Base-by-base conservation (phyloP, 2,888 invertebrate genomes). In the Pyralis farinalis region DNA sequence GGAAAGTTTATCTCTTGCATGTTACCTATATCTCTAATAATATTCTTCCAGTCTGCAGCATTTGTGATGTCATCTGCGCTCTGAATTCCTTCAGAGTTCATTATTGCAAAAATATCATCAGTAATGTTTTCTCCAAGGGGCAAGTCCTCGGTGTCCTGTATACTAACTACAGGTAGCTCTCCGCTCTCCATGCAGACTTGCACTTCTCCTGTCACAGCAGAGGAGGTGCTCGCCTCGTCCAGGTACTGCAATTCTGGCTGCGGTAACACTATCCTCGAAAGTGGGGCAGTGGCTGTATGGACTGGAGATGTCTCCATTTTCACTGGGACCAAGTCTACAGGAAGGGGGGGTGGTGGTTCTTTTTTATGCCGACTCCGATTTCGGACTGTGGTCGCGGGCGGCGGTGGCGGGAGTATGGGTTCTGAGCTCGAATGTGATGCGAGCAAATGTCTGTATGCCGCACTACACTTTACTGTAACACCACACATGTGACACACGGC, bases 401-500 rank as follows among this genome's bases (percentile, higher is more conserved):
- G 84, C 36, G 90, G 88, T 25, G 90, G 89, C 28, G 88, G 89
- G 42, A 81, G 72, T 22, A 86, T 71, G 10, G 86, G 81, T 46
- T 84, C 87, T 16, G 69, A 50, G 42, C 71, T 71, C 1, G 76
- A 71, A 68, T 92, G 92, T 46, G 90, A 87, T 59, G 89, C 88
- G 57, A 91, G 90, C 78, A 95, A 91, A 75, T 96, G 96, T 68
- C 92, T 91, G 62, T 92, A 92, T 38, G 94, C 91, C 36, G 95
- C 95, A 73, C 94, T 93, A 58, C 94, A 94, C 82, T 95, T 95
- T 58, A 95, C 92, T 67, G 93, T 92, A 53, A 93, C 91, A 52
- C 92, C 93, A 75, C 96, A 96, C 72, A 93, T 90, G 76, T 94
- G 94, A 79, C 96, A 96, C 56, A 95, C 92, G 45, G 95, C 94